phyloP scores from a whole-genome alignment of 2,113 vertebrate species.

The Apistogramma diplotaenia region DNA sequence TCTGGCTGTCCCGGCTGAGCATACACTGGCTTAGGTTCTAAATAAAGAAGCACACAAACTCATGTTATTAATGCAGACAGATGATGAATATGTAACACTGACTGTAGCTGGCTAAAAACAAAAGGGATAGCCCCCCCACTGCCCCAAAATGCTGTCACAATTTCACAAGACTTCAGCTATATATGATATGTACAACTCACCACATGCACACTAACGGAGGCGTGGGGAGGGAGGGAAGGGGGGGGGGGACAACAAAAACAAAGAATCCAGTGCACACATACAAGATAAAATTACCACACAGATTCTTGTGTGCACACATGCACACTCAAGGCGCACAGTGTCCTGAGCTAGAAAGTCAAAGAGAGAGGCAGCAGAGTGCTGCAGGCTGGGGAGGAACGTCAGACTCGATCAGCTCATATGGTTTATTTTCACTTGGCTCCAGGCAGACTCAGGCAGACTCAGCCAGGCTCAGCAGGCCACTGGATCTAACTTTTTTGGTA shows the following conservation, averaged over 20 bases:
- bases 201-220: not conserved
- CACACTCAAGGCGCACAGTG: conserved; percentile 30
- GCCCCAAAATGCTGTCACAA: not conserved
- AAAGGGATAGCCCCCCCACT: not conserved
- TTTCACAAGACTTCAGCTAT: not conserved
- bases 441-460: conserved; percentile 48
- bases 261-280: not conserved
- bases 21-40: conserved; percentile 98
- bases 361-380: conserved; percentile 54
- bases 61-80: not conserved
- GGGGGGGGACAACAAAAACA: not conserved
- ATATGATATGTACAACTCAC: not conserved
- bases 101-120: not conserved
- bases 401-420: conserved; percentile 66
- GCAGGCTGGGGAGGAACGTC: conserved; percentile 61
- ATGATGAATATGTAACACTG: not conserved
- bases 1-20: conserved; percentile 97
- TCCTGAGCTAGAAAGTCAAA: conserved; percentile 65
- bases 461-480: conserved; percentile 64
- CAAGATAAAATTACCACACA: not conserved
- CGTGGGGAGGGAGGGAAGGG: not conserved
- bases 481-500: conserved; percentile 34
- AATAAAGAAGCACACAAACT: conserved; percentile 4
- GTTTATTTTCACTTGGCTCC: conserved; percentile 68
- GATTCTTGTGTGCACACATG: not conserved